phyloP scores from a whole-genome alignment of 2,797 vertebrate genomes.

The Pterois miles region DNA sequence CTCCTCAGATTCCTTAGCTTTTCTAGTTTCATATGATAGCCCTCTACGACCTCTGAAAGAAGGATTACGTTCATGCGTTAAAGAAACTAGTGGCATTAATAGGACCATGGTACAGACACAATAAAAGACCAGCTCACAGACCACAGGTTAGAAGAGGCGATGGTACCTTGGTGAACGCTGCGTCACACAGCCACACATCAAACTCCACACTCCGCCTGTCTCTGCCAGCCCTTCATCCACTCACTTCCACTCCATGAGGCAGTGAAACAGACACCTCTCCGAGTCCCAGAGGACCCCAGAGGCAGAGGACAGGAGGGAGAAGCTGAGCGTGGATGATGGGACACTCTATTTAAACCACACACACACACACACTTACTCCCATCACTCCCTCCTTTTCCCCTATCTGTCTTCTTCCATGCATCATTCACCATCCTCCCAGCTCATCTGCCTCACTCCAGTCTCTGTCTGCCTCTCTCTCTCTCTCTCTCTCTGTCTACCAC shows the following conservation, averaged over 20 bases:
- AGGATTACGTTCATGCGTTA: too few species aligned
- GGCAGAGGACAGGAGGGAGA: constrained; percentile 50
- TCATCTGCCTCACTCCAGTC: not conserved
- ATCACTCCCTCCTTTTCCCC: constrained; percentile 1
- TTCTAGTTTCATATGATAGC: too few species aligned
- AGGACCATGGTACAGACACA: not conserved
- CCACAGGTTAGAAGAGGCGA: not conserved
- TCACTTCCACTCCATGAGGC: constrained; percentile 68
- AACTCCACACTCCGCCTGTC: constrained; percentile 23
- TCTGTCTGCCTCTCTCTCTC: not conserved
- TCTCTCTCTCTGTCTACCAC: not conserved
- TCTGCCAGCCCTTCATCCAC: constrained; percentile 56
- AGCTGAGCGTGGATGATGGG: constrained; percentile 62
- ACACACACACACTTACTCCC: constrained; percentile 7
- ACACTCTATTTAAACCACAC: constrained; percentile 55
- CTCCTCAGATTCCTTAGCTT: too few species aligned
- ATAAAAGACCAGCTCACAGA: not conserved
- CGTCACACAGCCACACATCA: constrained; percentile 33
- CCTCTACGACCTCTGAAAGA: too few species aligned
- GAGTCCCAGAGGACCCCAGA: constrained; percentile 51
- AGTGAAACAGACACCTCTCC: constrained; percentile 63
- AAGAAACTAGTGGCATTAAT: too few species aligned
- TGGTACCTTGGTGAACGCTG: not conserved
- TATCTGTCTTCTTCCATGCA: constrained; percentile 56
- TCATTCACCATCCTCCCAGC: constrained; percentile 40